These are phyloP conservation scores for Bovichtus variegatus DNA, from an alignment of 2,797 vertebrate species.

Conservation along the genomic window DNA sequence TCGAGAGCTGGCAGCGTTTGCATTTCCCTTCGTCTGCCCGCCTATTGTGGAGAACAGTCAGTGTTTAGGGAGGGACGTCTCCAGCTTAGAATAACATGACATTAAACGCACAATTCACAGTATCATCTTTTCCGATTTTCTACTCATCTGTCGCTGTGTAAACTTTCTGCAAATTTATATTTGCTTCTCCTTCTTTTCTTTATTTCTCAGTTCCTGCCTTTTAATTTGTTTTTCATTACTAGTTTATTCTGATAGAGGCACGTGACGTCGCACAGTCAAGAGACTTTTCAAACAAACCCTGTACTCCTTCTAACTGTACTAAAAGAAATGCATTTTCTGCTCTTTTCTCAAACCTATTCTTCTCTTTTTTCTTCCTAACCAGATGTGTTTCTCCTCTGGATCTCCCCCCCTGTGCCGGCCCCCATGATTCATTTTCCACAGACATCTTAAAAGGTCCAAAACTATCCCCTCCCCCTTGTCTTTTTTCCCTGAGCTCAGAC, in stretches of 20 bases:
- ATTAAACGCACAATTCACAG: constrained; percentile 60
- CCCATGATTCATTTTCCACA: constrained; percentile 88
- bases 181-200: not conserved
- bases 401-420: constrained; percentile 75
- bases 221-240: not conserved
- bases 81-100: constrained; percentile 75
- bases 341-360: constrained; percentile 50
- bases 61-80: constrained; percentile 71
- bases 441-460: constrained; percentile 78
- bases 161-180: constrained; percentile 7
- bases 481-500: constrained; percentile 52
- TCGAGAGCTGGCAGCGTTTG: constrained; percentile 61
- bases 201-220: not conserved
- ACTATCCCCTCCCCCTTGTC: constrained; percentile 62
- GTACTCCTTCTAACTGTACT: not conserved
- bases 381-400: constrained; percentile 80
- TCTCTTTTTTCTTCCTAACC: constrained; percentile 45
- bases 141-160: not conserved
- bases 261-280: not conserved
- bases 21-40: constrained; percentile 59
- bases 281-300: constrained; percentile 2
- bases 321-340: constrained; percentile 10
- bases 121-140: constrained; percentile 19
- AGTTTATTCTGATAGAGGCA: constrained; percentile 8
- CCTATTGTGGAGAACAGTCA: constrained; percentile 72